Base-by-base conservation (phyloP, 2,888 invertebrate genomes). In the Parapristionchus giblindavisi region DNA sequence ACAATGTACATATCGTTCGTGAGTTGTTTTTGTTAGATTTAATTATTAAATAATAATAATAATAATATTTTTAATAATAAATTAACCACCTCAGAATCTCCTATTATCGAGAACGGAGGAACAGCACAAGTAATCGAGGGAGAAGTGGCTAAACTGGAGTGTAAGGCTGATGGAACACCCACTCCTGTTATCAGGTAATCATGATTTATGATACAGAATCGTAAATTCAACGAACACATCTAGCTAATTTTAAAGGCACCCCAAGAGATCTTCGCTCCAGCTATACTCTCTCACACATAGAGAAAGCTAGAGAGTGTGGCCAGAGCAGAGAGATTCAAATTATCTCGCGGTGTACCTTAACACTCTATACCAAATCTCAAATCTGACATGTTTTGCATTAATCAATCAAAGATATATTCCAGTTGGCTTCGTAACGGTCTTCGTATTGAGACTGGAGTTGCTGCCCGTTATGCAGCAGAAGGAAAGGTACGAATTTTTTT, bases 111-210 rank as follows among this genome's bases (percentile, higher is more conserved):
- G 8, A 82, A 83, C 52, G 85, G 87, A 40, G 86, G 85, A 34
- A 85, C 87, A 4, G 78, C 83, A 34, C 87, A 85, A 76, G 87
- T 85, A 29, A 80, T 84, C 27, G 88, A 88, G 76, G 86, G 86
- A 63, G 81, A 85, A 21, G 75, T 82, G 48, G 87, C 86, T n/a
- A 78, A 79, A 29, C 76, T 88, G 54, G 81, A 85, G 61, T 90
- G 90, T 84, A 85, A 83, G 17, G 89, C 90, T 2, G 83, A 86
- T 21, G 90, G 90, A 6, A 85, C 86, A 1, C 89, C 89, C 21
- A 29, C 71, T 21, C 83, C 83, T 11, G 68, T 79, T 48, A 78
- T 82, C 68, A 78, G 54, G 70, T 71, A 21, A 21, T 54, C 1
- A n/a, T n/a, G n/a, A n/a, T n/a, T n/a, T n/a, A n/a, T n/a, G n/a